These are phyloP conservation scores for Eupithecia centaureata DNA, from an alignment of 2,888 invertebrate species.

Conservation along the genomic window DNA sequence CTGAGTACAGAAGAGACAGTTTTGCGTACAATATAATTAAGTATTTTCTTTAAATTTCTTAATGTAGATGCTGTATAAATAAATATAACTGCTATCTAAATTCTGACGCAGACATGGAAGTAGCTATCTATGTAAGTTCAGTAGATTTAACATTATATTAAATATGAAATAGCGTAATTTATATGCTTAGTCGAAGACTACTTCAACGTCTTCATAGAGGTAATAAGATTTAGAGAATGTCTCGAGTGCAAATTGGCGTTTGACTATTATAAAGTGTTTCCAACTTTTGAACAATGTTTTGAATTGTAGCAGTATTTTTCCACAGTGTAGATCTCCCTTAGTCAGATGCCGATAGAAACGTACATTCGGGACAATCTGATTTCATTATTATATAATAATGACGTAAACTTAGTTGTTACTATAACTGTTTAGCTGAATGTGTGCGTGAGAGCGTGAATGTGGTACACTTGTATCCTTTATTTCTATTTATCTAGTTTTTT, in stretches of 20 bases:
- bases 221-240: slow-evolving; percentile 74
- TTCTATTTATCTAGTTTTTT: slow-evolving; percentile 56
- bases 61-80: slow-evolving; percentile 72
- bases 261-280: slow-evolving; percentile 57
- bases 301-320: slow-evolving; percentile 22
- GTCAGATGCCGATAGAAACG: slow-evolving; percentile 71
- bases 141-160: slow-evolving; percentile 76
- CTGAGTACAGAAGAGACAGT: slow-evolving; percentile 72
- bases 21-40: slow-evolving; percentile 72
- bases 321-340: slow-evolving; percentile 45
- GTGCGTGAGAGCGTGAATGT: slow-evolving; percentile 80
- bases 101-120: slow-evolving; percentile 65
- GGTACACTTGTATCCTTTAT: slow-evolving; percentile 70
- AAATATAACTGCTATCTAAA: slow-evolving; percentile 70
- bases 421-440: slow-evolving; percentile 83
- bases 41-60: slow-evolving; percentile 64
- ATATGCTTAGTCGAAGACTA: slow-evolving; percentile 80
- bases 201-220: slow-evolving; percentile 77
- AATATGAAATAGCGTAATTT: slow-evolving; percentile 81
- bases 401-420: slow-evolving; percentile 81
- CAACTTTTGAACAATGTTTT: slow-evolving; percentile 32
- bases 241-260: slow-evolving; percentile 72
- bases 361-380: slow-evolving; percentile 69
- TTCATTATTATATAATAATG: slow-evolving; percentile 76
- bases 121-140: slow-evolving; percentile 67